phyloP scores from a whole-genome alignment of 2,888 invertebrate species.

The Coleophora deauratella region DNA sequence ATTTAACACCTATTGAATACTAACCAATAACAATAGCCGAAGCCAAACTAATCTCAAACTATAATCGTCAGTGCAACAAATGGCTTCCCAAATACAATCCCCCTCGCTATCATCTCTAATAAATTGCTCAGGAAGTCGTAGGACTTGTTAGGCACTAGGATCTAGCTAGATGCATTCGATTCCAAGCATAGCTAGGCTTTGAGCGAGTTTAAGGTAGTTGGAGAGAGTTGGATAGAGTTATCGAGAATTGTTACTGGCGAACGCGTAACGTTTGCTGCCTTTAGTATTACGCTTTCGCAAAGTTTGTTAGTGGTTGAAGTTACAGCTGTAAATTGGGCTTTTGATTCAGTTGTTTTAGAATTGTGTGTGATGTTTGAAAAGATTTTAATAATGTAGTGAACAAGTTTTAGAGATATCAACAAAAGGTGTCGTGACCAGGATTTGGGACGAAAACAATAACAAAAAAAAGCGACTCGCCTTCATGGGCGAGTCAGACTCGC shows the following conservation, averaged over 20 bases:
- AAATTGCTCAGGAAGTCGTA: slow-evolving; percentile 25
- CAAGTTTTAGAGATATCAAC: no score
- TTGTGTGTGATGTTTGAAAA: no score
- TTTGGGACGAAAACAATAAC: no score
- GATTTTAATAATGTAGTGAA: no score
- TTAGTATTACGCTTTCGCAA: not conserved
- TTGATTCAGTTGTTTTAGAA: not conserved
- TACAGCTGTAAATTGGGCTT: slow-evolving; percentile 1
- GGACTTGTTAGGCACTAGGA: slow-evolving; percentile 9
- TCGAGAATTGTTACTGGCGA: slow-evolving; percentile 25
- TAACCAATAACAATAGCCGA: no score
- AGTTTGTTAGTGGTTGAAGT: slow-evolving; percentile 2
- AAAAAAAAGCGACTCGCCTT: no score
- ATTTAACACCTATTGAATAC: no score
- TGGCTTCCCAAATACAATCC: not conserved
- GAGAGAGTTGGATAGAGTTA: slow-evolving; percentile 20
- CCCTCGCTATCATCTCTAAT: slow-evolving; percentile 17
- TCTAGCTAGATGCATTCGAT: slow-evolving; percentile 21
- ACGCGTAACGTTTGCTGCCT: slow-evolving; percentile 13
- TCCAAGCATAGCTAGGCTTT: slow-evolving; percentile 19
- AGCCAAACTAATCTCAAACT: no score
- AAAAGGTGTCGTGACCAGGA: no score
- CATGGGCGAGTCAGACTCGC: no score
- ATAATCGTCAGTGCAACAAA: no score
- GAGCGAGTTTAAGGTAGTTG: slow-evolving; percentile 24